Evolutionary conservation across 2,113 vertebrate species (phyloP).

Genomic region (Motacilla alba): DNA sequence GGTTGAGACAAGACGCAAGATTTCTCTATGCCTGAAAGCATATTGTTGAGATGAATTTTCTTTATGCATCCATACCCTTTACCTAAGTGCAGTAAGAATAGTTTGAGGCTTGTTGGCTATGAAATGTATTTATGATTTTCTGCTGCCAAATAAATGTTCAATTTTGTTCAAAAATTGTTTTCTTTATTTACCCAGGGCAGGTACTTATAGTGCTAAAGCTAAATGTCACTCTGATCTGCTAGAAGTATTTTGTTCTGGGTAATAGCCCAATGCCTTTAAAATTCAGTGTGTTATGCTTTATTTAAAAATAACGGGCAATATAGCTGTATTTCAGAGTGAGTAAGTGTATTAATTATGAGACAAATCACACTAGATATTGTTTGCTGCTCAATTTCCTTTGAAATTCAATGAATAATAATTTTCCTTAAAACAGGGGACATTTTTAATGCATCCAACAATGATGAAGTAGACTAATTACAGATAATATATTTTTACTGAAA

Average conservation of each 20-base stretch:
- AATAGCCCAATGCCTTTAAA: constrained; percentile 26
- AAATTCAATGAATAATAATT: constrained; percentile 54
- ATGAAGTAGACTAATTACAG: constrained; percentile 51
- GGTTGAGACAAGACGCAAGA: not conserved
- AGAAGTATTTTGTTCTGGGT: constrained; percentile 5
- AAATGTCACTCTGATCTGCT: constrained; percentile 10
- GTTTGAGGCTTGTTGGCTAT: not conserved
- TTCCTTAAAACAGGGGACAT: constrained; percentile 23
- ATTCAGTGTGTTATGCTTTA: constrained; percentile 27
- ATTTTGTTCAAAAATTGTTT: constrained; percentile 26
- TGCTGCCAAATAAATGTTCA: not conserved
- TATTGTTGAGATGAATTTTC: not conserved
- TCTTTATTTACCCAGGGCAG: not conserved
- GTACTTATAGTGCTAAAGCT: not conserved
- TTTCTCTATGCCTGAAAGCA: not conserved
- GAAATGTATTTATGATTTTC: constrained; percentile 14
- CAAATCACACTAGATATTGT: constrained; percentile 35
- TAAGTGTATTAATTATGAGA: constrained; percentile 60
- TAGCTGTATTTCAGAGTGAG: constrained; percentile 41
- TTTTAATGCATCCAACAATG: constrained; percentile 29
- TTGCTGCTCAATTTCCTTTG: constrained; percentile 52
- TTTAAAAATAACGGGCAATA: constrained; percentile 54
- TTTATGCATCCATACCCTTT: not conserved
- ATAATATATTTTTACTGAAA: constrained; percentile 56
- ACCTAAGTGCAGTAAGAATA: not conserved